Evolutionary conservation across 1,140 invertebrate species (phyloP).

Genomic region (Reticulitermes speratus): DNA sequence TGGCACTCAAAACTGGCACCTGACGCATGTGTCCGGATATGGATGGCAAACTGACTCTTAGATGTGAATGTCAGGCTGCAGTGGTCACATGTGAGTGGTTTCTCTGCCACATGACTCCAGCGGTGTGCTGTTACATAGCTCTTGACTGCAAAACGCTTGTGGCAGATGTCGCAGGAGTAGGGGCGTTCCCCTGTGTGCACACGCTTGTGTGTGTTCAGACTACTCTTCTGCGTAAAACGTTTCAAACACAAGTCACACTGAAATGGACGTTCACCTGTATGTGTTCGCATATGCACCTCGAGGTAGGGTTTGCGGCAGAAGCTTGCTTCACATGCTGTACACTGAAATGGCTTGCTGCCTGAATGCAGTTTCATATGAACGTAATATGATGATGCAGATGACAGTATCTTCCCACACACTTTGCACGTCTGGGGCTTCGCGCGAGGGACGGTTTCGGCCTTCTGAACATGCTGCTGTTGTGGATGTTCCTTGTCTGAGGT

Average conservation of each 20-base stretch:
- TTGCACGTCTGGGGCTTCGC: conserved; percentile 63
- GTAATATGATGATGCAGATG: conserved; percentile 73
- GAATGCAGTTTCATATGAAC: conserved; percentile 80
- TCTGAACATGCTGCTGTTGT: neutral
- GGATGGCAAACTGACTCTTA: conserved; percentile 67
- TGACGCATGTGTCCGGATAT: conserved; percentile 70
- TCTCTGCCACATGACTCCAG: conserved; percentile 73
- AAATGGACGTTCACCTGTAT: conserved; percentile 75
- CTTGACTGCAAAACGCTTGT: conserved; percentile 73
- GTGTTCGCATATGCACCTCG: conserved; percentile 76
- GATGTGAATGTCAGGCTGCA: conserved; percentile 72
- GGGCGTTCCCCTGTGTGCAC: conserved; percentile 56
- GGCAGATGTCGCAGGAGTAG: conserved; percentile 72
- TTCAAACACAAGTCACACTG: conserved; percentile 62
- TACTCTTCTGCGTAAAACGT: conserved; percentile 42
- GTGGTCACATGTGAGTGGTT: conserved; percentile 67
- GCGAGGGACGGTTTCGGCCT: conserved; percentile 5
- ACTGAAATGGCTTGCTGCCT: conserved; percentile 73
- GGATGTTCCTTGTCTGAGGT: neutral
- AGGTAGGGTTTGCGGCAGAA: conserved; percentile 70
- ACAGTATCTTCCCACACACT: conserved; percentile 72
- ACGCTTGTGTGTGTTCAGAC: conserved; percentile 42
- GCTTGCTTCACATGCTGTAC: conserved; percentile 72
- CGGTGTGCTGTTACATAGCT: conserved; percentile 74
- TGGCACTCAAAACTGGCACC: conserved; percentile 68